Conservation (phyloP, 2,888 invertebrate species). For the Lasioglossum leucozonium region DNA sequence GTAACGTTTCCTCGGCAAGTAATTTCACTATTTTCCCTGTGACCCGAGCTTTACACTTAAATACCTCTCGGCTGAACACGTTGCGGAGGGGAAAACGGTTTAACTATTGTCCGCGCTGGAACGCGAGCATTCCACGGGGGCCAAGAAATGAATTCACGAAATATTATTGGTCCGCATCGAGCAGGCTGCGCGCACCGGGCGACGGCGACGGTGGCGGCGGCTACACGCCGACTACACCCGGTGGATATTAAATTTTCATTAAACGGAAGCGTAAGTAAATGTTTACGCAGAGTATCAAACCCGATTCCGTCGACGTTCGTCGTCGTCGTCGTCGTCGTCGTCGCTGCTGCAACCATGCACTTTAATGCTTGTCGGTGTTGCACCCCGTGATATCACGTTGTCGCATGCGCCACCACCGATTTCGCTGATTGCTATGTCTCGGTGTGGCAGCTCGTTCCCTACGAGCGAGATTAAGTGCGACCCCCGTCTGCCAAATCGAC, state of each 20-base stretch:
- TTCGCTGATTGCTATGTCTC: slow-evolving; percentile 12
- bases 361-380: background rate
- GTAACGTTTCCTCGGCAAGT: slow-evolving; percentile 61
- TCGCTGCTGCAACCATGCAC: background rate
- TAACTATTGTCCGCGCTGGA: slow-evolving; percentile 70
- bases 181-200: slow-evolving; percentile 16
- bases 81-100: slow-evolving; percentile 48
- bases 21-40: slow-evolving; percentile 72
- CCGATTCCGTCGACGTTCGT: slow-evolving; percentile 21
- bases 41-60: slow-evolving; percentile 68
- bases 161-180: slow-evolving; percentile 55
- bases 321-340: background rate
- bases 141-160: slow-evolving; percentile 60
- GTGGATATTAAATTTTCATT: slow-evolving; percentile 64
- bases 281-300: slow-evolving; percentile 52
- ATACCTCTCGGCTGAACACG: slow-evolving; percentile 64
- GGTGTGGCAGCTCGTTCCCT: background rate
- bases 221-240: background rate
- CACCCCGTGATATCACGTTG: background rate
- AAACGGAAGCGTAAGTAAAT: slow-evolving; percentile 46
- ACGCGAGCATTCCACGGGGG: slow-evolving; percentile 48
- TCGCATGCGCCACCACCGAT: slow-evolving; percentile 6
- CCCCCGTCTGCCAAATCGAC: background rate
- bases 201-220: background rate
- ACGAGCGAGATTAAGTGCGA: background rate